Conservation (phyloP, 1,140 invertebrate species). For the Scaptomyza hsui region DNA sequence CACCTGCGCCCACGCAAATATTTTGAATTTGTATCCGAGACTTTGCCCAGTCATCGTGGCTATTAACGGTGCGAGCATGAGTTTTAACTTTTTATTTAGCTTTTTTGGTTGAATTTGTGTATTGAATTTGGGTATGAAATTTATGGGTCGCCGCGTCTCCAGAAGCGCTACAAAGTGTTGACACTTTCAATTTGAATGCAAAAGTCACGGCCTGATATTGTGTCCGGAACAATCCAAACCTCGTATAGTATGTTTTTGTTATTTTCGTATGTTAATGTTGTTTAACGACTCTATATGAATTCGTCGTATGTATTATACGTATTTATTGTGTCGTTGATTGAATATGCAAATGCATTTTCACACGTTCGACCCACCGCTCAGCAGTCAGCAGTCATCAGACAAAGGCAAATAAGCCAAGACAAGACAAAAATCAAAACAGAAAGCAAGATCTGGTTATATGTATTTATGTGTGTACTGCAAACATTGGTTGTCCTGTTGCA, state of each 20-base stretch:
- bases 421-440: slow-evolving; percentile 7
- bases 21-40: slow-evolving; percentile 29
- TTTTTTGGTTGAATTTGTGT: slow-evolving; percentile 5
- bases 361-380: slow-evolving; percentile 51
- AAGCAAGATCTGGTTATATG: slow-evolving; percentile 1
- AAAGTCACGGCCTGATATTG: slow-evolving; percentile 41
- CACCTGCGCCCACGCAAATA: slow-evolving; percentile 68
- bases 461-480: slow-evolving; percentile 10
- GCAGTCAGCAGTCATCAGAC: slow-evolving; percentile 51
- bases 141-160: slow-evolving; percentile 67
- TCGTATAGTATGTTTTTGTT: slow-evolving; percentile 64
- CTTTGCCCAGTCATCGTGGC: slow-evolving; percentile 59
- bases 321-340: slow-evolving; percentile 81
- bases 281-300: slow-evolving; percentile 81
- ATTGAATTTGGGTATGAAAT: slow-evolving; percentile 40
- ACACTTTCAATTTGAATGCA: slow-evolving; percentile 77
- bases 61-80: slow-evolving; percentile 62
- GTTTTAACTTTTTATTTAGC: slow-evolving; percentile 7
- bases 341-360: slow-evolving; percentile 82
- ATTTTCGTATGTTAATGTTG: slow-evolving; percentile 80
- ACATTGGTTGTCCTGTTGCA: slow-evolving; percentile 20
- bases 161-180: slow-evolving; percentile 56
- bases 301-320: slow-evolving; percentile 72
- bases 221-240: slow-evolving; percentile 11
- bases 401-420: slow-evolving; percentile 41